phyloP scores from a whole-genome alignment of 2,797 vertebrate genomes.

The Tokudaia muenninki region DNA sequence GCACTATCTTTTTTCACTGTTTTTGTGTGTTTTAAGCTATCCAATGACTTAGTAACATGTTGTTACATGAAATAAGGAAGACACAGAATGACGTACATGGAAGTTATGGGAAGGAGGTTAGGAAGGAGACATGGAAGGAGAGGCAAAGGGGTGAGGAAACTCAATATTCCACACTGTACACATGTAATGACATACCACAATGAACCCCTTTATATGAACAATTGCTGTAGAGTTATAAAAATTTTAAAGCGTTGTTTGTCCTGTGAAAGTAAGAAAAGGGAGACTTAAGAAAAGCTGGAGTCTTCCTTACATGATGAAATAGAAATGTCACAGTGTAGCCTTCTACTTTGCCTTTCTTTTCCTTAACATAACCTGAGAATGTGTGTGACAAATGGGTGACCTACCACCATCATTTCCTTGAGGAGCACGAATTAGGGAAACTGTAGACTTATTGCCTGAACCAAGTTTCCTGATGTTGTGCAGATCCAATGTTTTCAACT shows the following conservation, averaged over 20 bases:
- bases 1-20: not conserved
- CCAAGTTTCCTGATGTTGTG: not conserved
- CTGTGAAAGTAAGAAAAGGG: not conserved
- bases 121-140: not conserved
- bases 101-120: too few relatives aligned
- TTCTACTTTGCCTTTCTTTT: not conserved
- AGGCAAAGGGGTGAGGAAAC: not conserved
- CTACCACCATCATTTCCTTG: not conserved
- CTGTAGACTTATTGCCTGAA: not conserved
- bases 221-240: not conserved
- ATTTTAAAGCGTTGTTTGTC: not conserved
- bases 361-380: not conserved
- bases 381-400: not conserved
- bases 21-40: not conserved
- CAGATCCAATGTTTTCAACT: not conserved
- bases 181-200: not conserved
- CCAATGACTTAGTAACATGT: too few relatives aligned
- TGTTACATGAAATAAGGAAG: not conserved
- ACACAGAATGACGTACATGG: not conserved
- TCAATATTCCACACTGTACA: too few relatives aligned
- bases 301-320: not conserved
- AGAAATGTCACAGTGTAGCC: not conserved
- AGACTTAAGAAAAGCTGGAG: too few relatives aligned
- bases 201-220: not conserved
- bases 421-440: not conserved